A percentile compares a stretch with the other conserved stretches of the same genome.
These are phyloP conservation scores for Drusus annulatus DNA, from an alignment of 1,140 invertebrate species.

Conservation along the genomic window DNA sequence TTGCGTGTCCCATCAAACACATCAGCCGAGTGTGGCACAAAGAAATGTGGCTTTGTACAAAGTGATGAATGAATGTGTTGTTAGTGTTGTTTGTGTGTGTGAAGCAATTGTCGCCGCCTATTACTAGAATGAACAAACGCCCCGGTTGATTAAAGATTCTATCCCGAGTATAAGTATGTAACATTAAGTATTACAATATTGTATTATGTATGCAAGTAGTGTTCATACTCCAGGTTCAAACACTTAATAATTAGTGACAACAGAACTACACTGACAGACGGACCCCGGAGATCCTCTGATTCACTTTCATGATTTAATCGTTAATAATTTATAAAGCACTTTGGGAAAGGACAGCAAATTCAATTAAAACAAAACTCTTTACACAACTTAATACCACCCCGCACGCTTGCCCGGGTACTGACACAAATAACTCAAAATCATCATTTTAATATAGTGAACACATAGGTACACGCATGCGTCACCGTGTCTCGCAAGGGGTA, in stretches of 20 bases:
- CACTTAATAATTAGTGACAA: conserved; percentile 28
- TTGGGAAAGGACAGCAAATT: conserved; percentile 74
- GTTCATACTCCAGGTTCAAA: conserved; percentile 10
- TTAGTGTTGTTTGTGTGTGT: too few species aligned
- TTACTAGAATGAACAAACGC: conserved; percentile 30
- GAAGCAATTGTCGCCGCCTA: conserved; percentile 11
- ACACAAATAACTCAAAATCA: too few species aligned
- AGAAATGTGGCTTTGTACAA: too few species aligned
- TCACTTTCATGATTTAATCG: conserved; percentile 49
- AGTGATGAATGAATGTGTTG: too few species aligned
- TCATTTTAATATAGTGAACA: too few species aligned
- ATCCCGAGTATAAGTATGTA: conserved; percentile 18
- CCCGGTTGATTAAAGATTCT: conserved; percentile 5
- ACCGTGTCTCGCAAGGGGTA: too few species aligned
- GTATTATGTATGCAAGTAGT: not conserved
- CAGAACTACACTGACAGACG: conserved; percentile 4
- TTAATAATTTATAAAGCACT: conserved; percentile 74
- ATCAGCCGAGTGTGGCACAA: too few species aligned
- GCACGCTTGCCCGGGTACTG: conserved; percentile 13
- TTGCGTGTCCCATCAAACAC: too few species aligned
- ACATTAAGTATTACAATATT: too few species aligned
- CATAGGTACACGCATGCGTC: too few species aligned
- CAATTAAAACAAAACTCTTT: conserved; percentile 71
- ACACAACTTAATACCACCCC: conserved; percentile 64
- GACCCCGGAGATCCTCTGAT: conserved; percentile 38